Evolutionary conservation across 2,113 vertebrate species (phyloP).

Genomic region (Lepidothrix coronata): DNA sequence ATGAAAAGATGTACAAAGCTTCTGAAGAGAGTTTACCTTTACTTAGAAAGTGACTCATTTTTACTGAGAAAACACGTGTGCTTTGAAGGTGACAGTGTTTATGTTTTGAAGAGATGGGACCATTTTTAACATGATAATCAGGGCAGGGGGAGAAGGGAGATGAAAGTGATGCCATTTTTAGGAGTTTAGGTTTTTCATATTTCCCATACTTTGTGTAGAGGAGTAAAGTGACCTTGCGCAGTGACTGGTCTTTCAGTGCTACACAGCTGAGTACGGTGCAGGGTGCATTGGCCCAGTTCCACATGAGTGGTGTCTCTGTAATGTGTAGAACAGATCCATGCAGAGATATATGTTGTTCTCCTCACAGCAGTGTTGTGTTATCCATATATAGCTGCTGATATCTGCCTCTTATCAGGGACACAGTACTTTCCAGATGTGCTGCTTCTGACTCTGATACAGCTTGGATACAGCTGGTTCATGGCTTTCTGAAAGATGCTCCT

Average conservation of each 20-base stretch:
- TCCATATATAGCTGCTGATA: not conserved
- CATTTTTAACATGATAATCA: not conserved
- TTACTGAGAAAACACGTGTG: not conserved
- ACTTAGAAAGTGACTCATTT: constrained; percentile 11
- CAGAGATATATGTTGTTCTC: not conserved
- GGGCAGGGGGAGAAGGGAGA: not conserved
- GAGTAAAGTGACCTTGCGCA: not conserved
- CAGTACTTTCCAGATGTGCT: not conserved
- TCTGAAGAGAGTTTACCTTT: constrained; percentile 7
- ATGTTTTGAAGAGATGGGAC: not conserved
- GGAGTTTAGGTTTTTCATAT: not conserved
- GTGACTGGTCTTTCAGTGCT: not conserved
- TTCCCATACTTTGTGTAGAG: not conserved
- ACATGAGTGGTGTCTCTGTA: accelerated
- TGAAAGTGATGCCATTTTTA: not conserved
- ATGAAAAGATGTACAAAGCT: not conserved
- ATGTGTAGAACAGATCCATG: not conserved
- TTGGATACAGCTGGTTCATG: not conserved
- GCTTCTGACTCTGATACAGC: not conserved
- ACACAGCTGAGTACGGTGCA: not conserved
- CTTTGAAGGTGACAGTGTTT: constrained; percentile 11
- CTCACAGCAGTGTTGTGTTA: not conserved
- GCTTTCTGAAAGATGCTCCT: not conserved
- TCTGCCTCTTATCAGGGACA: not conserved
- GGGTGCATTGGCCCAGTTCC: not conserved